These are phyloP conservation scores for Oasisia sp. DNA, from an alignment of 2,888 invertebrate species.

Conservation along the genomic window DNA sequence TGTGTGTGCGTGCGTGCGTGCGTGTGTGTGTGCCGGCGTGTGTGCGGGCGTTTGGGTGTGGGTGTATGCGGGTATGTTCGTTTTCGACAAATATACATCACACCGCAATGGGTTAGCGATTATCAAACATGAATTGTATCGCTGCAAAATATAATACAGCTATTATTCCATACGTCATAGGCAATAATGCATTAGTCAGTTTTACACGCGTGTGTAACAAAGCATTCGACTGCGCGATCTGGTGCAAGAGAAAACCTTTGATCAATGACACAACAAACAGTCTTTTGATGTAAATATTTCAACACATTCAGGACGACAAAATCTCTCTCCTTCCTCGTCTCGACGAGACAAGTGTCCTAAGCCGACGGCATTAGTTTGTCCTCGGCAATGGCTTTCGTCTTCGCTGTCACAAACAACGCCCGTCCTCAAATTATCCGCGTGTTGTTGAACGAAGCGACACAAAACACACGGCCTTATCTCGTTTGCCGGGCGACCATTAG, in stretches of 20 bases:
- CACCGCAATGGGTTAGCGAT: too few relatives aligned
- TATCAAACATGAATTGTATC: too few relatives aligned
- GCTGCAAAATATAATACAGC: too few relatives aligned
- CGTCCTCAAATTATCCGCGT: not conserved
- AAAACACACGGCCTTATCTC: not conserved
- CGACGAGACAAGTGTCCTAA: not conserved
- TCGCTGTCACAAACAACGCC: not conserved
- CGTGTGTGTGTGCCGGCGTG: too few relatives aligned
- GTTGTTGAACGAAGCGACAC: not conserved
- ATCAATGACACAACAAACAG: not conserved
- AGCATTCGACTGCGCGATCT: not conserved
- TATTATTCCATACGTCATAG: too few relatives aligned
- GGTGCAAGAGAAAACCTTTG: not conserved
- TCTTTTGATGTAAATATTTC: not conserved
- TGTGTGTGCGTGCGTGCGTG: too few relatives aligned
- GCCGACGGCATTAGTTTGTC: not conserved
- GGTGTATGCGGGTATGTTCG: too few relatives aligned
- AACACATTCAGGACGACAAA: not conserved
- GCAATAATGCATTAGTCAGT: too few relatives aligned
- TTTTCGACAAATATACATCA: too few relatives aligned
- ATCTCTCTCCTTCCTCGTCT: not conserved
- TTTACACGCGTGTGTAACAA: too few relatives aligned
- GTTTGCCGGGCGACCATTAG: not conserved
- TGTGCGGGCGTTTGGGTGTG: too few relatives aligned
- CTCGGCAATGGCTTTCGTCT: not conserved